Percentiles rank a stretch among this genome's conserved stretches.
phyloP scores from a whole-genome alignment of 2,888 invertebrate species.

The Leptopilina myrica region DNA sequence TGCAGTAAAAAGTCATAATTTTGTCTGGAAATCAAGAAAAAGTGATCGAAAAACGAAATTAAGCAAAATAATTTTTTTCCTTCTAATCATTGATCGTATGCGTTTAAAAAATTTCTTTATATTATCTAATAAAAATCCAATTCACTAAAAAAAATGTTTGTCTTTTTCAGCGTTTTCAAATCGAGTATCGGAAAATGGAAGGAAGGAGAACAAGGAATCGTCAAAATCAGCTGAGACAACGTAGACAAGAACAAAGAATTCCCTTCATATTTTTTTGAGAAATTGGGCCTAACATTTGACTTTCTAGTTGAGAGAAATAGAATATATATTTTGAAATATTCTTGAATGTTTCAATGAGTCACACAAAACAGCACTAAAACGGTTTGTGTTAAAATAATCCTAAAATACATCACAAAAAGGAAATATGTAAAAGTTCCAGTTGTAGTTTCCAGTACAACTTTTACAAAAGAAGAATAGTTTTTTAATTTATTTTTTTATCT shows the following conservation, averaged over 20 bases:
- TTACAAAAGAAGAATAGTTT: background rate
- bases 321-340: too few relatives aligned
- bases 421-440: background rate
- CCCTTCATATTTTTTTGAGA: background rate
- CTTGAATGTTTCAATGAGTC: background rate
- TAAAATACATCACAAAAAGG: background rate
- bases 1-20: too few relatives aligned
- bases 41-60: too few relatives aligned
- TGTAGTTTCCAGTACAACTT: background rate
- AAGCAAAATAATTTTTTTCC: too few relatives aligned
- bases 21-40: too few relatives aligned
- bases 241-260: background rate
- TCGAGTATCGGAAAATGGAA: slow-evolving; percentile 35
- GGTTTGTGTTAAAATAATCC: too few relatives aligned
- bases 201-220: slow-evolving; percentile 23
- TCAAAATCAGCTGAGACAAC: slow-evolving; percentile 26
- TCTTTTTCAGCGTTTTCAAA: slow-evolving; percentile 23
- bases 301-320: background rate
- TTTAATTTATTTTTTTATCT: background rate
- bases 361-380: background rate
- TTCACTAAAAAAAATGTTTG: background rate
- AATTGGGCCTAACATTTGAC: slow-evolving; percentile 23
- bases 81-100: too few relatives aligned
- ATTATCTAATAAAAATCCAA: background rate
- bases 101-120: background rate